Evolutionary conservation across 2,888 invertebrate species (phyloP).

Genomic region (Lasioglossum oenotherae): DNA sequence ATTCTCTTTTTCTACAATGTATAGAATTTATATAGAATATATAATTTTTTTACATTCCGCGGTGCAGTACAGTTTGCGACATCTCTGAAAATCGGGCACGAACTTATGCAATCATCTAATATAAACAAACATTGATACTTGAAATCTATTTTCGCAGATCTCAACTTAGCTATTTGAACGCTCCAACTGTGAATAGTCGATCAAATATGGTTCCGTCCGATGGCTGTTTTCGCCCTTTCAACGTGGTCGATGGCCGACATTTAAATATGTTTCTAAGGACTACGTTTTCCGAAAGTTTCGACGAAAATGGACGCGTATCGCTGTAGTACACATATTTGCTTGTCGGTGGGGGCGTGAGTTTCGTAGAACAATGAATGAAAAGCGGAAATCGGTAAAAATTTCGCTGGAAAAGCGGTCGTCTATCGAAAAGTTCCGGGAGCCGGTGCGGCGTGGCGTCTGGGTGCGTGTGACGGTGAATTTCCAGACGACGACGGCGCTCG

Average conservation of each 20-base stretch:
- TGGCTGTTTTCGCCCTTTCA: not conserved
- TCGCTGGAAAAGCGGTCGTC: not conserved
- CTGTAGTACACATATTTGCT: not conserved
- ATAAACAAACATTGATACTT: no score
- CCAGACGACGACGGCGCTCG: constrained; percentile 9
- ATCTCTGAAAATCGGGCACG: no score
- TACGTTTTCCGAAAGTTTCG: not conserved
- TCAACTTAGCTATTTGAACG: no score
- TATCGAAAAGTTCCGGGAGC: not conserved
- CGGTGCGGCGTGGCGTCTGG: not conserved
- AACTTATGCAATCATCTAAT: no score
- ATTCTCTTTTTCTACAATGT: no score
- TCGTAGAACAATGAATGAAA: not conserved
- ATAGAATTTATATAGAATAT: no score
- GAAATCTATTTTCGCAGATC: no score
- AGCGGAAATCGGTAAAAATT: constrained; percentile 12
- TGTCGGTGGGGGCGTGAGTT: not conserved
- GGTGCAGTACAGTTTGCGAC: no score
- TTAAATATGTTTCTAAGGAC: not conserved
- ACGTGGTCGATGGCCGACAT: not conserved
- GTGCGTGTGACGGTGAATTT: constrained; percentile 36
- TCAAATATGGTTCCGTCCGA: no score
- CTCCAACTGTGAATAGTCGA: no score
- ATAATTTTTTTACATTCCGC: no score
- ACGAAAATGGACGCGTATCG: not conserved